phyloP scores from a whole-genome alignment of 2,797 vertebrate species.

The Anguilla marmorata region DNA sequence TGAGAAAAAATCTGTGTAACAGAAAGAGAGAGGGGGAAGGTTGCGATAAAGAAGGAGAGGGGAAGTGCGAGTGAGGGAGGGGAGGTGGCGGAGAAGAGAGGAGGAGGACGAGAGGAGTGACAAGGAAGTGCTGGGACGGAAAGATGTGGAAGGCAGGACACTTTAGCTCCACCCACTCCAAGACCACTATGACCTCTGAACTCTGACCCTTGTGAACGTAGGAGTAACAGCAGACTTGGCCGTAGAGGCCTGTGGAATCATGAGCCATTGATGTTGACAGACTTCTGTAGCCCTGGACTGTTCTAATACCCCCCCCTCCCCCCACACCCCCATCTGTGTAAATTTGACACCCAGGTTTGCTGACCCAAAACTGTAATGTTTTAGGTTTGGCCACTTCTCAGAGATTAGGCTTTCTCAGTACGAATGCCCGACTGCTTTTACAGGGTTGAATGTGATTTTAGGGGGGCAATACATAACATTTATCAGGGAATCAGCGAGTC shows the following conservation, averaged over 20 bases:
- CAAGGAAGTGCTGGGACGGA: neutral
- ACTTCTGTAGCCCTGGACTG: neutral
- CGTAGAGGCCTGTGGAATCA: neutral
- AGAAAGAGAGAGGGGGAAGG: neutral
- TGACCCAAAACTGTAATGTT: neutral
- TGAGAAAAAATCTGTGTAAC: neutral
- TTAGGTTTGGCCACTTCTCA: neutral
- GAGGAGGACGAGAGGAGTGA: no score
- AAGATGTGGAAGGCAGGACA: neutral
- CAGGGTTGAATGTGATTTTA: neutral
- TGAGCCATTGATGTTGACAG: neutral
- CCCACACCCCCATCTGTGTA: neutral
- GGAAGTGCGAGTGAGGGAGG: neutral
- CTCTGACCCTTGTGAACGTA: neutral
- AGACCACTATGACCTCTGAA: neutral
- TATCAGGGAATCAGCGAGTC: neutral
- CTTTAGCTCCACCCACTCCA: no score
- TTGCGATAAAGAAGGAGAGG: neutral
- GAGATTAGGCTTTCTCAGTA: neutral
- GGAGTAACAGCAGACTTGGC: neutral
- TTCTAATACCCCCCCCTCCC: neutral
- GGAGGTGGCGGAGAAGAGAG: neutral
- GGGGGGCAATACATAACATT: neutral
- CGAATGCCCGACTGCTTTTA: neutral
- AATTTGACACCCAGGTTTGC: neutral